Base-by-base conservation (phyloP, 2,888 invertebrate genomes). In the Allacma fusca region DNA sequence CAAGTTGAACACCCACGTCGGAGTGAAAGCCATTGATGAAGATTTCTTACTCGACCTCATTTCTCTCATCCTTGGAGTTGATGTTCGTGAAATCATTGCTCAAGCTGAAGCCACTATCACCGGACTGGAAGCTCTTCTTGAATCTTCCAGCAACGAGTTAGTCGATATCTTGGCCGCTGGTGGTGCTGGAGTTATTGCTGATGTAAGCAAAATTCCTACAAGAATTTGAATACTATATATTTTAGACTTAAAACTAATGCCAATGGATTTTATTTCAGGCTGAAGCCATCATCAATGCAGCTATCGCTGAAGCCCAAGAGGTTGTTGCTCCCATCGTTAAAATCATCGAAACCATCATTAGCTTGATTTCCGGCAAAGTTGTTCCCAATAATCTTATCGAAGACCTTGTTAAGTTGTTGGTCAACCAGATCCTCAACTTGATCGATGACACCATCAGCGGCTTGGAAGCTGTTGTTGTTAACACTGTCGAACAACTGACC, bases 61-160 rank as follows among this genome's bases (percentile, higher is more conserved):
- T 24, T 62, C 62, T 24, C 26, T 62, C 23, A 62, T 62, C 62
- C 23, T 62, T 23, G 62, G 62, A 12, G 62, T 62, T 12, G 62
- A 62, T 24, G 62, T 62, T 23, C 23, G 62, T 23, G 23, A 62
- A 16, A 62, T 62, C 26, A 62, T 62, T 24, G 24, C 24, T 23
- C 62, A 62, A 62, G 9, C 23, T n/a, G 62, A 62, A 26, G 24
- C 24, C 9, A 62, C 23, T 16, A 13, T 62, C 23, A 26, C 23
- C 62, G 21, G 26, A 2, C n/a, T 62, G 23, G 62, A 62, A 19
- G 62, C 21, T 23, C 21, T 24, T 24, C 62, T 62, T 4, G 13
- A 12, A 23, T 12, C 13, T 62, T 12, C 23, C 24, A 62, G 23
- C 16, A 12, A 62, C 1, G 24, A 62, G 4, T 12, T 62, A 12